phyloP scores from a whole-genome alignment of 2,113 vertebrate species.

The Trogon surrucura region DNA sequence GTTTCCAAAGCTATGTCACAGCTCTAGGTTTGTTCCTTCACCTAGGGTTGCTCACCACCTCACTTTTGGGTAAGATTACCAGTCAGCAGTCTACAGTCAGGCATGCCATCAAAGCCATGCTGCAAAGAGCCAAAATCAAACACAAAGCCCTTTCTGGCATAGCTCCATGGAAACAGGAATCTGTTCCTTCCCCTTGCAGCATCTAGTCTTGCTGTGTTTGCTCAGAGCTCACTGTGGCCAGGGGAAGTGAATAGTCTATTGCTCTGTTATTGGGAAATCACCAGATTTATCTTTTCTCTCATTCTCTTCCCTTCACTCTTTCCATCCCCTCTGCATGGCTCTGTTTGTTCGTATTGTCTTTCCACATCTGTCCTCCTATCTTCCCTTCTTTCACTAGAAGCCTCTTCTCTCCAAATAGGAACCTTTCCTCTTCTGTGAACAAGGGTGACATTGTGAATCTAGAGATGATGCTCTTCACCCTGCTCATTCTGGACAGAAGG shows the following conservation, averaged over 20 bases:
- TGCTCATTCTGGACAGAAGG: not conserved
- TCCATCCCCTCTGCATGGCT: not conserved
- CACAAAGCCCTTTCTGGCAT: not conserved
- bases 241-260: not conserved
- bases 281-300: fast-evolving
- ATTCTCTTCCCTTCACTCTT: not conserved
- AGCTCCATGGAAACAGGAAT: not conserved
- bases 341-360: not conserved
- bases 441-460: not conserved
- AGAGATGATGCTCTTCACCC: not conserved
- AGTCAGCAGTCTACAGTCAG: not conserved
- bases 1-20: not conserved
- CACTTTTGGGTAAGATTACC: not conserved
- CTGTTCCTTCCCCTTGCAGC: not conserved
- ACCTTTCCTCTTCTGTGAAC: not conserved
- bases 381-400: not conserved
- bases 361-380: not conserved
- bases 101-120: not conserved
- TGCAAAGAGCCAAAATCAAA: not conserved
- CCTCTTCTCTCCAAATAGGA: not conserved
- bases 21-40: not conserved
- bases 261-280: not conserved
- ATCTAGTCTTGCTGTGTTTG: not conserved
- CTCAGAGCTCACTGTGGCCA: not conserved
- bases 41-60: not conserved